Percentiles rank a stretch among this genome's conserved stretches.
Evolutionary conservation across 2,797 vertebrate genomes (phyloP).

Genomic region (Cirrhinus molitorella): DNA sequence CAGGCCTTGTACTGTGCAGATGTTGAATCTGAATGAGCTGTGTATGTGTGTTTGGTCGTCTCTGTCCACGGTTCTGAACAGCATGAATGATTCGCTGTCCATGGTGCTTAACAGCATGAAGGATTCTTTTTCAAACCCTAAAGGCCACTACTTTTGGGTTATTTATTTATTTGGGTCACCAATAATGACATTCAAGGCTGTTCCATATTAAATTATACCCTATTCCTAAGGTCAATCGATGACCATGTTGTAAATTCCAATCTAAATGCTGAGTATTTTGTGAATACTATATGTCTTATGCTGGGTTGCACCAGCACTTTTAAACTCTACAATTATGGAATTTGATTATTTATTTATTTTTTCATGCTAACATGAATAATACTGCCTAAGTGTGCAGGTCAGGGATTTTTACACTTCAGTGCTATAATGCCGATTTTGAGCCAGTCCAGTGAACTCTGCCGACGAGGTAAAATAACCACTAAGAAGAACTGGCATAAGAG

Average conservation of each 20-base stretch:
- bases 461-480: not conserved
- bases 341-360: conserved; percentile 5
- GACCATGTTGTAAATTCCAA: not conserved
- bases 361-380: conserved; percentile 20
- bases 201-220: not conserved
- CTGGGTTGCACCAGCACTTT: not conserved
- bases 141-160: not conserved
- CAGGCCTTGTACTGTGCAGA: not conserved
- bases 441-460: conserved; percentile 11
- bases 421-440: conserved; percentile 27
- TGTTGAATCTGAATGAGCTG: not conserved
- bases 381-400: conserved; percentile 12
- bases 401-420: conserved; percentile 32
- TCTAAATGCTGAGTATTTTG: not conserved
- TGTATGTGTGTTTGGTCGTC: not conserved
- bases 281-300: not conserved
- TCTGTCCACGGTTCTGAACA: conserved; percentile 10
- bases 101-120: not conserved
- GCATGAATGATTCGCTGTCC: not conserved
- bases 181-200: not conserved
- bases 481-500: not conserved
- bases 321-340: conserved; percentile 24
- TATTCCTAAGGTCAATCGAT: not conserved
- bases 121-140: not conserved
- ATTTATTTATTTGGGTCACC: not conserved